Evolutionary conservation across 2,888 invertebrate genomes (phyloP).

Genomic region (Drosophila birchii): DNA sequence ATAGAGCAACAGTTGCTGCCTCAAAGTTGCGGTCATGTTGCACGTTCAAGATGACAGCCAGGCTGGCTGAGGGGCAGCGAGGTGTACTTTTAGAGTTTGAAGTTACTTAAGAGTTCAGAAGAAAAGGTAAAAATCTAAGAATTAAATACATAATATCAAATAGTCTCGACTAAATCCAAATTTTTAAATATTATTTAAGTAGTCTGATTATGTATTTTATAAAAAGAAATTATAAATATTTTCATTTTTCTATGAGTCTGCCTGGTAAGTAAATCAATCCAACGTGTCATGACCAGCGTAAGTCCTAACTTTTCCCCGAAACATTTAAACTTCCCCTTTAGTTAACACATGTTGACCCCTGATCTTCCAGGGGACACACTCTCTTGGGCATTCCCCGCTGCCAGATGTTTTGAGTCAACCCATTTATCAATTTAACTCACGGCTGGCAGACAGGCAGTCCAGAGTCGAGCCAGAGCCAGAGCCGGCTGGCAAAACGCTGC

Average conservation of each 20-base stretch:
- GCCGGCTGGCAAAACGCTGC: slow-evolving; percentile 63
- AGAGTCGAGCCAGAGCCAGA: slow-evolving; percentile 34
- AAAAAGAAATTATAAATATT: not conserved
- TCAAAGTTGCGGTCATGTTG: slow-evolving; percentile 64
- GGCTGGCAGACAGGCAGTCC: slow-evolving; percentile 52
- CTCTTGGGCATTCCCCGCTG: not conserved
- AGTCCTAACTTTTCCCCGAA: not conserved
- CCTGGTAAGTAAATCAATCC: not conserved
- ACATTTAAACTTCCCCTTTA: not conserved
- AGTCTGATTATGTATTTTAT: not conserved
- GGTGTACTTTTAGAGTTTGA: slow-evolving; percentile 32
- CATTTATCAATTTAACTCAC: slow-evolving; percentile 58
- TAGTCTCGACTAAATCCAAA: not conserved
- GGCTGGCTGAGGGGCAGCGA: slow-evolving; percentile 44
- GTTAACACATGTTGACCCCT: slow-evolving; percentile 5
- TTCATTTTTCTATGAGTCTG: too few relatives aligned
- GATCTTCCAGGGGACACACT: slow-evolving; percentile 2
- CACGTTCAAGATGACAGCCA: slow-evolving; percentile 44
- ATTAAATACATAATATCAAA: rapidly evolving
- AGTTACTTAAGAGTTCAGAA: not conserved
- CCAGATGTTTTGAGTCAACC: slow-evolving; percentile 39
- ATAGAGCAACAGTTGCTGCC: slow-evolving; percentile 70
- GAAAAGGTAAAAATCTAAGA: too few relatives aligned
- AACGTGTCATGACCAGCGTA: too few relatives aligned
- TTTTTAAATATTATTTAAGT: not conserved